These are phyloP conservation scores for Macrotus californicus DNA, from an alignment of 2,113 vertebrate genomes.

Conservation along the genomic window DNA sequence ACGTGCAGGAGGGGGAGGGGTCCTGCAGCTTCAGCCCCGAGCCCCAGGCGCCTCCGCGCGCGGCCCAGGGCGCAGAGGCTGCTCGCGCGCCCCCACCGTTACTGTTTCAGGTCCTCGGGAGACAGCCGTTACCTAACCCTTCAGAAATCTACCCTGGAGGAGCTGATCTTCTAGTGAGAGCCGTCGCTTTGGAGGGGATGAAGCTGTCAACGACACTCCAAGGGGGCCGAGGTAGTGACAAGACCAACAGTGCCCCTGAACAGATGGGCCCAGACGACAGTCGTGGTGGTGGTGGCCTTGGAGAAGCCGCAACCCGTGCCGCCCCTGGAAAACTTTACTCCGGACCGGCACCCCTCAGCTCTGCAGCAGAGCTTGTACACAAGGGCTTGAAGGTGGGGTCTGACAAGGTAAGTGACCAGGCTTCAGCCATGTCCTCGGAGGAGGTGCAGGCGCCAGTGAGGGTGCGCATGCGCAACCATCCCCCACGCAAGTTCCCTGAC, in stretches of 20 bases:
- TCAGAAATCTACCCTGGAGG: not conserved
- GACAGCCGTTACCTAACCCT: not conserved
- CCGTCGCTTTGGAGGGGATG: conserved; percentile 89
- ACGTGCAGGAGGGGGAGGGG: too few species aligned
- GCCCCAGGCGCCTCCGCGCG: not conserved
- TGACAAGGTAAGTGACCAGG: conserved; percentile 89
- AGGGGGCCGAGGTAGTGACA: conserved; percentile 83
- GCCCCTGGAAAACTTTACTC: conserved; percentile 54
- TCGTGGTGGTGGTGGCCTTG: conserved; percentile 84
- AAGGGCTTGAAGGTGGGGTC: conserved; percentile 90
- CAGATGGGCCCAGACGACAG: conserved; percentile 84
- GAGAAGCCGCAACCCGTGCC: conserved; percentile 48
- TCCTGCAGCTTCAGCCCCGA: not conserved
- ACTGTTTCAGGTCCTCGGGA: not conserved
- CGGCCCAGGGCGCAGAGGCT: fast-evolving
- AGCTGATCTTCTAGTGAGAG: not conserved
- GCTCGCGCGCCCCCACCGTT: not conserved
- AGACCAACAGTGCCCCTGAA: conserved; percentile 79
- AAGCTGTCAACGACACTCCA: conserved; percentile 90
- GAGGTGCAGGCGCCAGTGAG: conserved; percentile 88
- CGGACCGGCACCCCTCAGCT: conserved; percentile 52
- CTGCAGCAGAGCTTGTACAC: conserved; percentile 84
- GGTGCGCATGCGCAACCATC: conserved; percentile 87
- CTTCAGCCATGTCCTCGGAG: conserved; percentile 85
- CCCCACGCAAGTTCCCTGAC: conserved; percentile 86